Base-by-base conservation (phyloP, 2,113 vertebrate genomes). In the Paradoxurus hermaphroditus region DNA sequence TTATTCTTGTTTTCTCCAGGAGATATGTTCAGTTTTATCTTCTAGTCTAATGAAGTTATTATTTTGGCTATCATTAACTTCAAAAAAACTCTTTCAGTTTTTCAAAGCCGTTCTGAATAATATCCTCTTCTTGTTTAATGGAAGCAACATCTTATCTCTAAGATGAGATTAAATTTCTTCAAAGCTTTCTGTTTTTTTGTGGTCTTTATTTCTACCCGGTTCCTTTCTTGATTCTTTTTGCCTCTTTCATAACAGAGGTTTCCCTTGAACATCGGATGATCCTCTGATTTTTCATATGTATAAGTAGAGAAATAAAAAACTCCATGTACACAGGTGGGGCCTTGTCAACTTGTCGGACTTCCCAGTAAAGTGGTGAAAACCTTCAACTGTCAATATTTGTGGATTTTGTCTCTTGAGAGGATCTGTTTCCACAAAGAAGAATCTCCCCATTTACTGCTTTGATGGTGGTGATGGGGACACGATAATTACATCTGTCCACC, bases 51-150 rank as follows among this genome's bases (percentile, higher is more conserved):
- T 65, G 39, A 92, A 90, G 72, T 90, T 83, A 92, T 90, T 67
- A 96, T 68, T 96, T 87, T 90, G 62, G 29, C 73, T 84, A 84
- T 67, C 27, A 13, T 65, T 59, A 90, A 73, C 70, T 90, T 94
- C 36, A 93, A 83, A 95, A 94, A 12, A 6, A 16, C 31, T 49
- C 84, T 96, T 78, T 65, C 11, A 31, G 34, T 51, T 96, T 90
- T 96, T 87, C 6, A 84, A 78, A 97, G 91, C 63, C 25, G 8
- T 46, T 73, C 12, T 73, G 23, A 97, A 79, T 91, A 72, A 62
- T 46, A 34, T 85, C 77, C 39, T 91, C n/a, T 95, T 95, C 21
- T 96, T 41, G 11, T 70, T 92, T 53, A 88, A 81, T 41, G n/a
- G 25, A 88, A 81, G 21, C 41, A 90, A 41, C 10, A 6, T 49